Evolutionary conservation across 2,113 vertebrate genomes (phyloP).

Genomic region (Baryphthengus martii): DNA sequence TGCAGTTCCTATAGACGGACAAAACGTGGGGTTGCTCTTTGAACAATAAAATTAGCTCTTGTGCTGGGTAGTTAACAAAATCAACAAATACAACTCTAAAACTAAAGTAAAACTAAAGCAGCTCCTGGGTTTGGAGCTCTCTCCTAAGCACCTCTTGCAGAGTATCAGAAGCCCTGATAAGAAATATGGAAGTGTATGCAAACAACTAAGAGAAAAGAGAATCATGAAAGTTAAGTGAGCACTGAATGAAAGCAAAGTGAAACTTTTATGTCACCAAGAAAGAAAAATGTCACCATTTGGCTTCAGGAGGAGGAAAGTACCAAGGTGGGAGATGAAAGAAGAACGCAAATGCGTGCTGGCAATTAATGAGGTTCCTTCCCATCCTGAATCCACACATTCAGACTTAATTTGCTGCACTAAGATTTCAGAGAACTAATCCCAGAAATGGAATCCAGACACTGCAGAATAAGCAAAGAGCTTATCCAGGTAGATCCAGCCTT

Average conservation of each 20-base stretch:
- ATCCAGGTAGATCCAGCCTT: not conserved
- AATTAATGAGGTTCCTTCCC: not conserved
- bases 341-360: not conserved
- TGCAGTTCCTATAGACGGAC: not conserved
- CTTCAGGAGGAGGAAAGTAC: not conserved
- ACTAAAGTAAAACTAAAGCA: too few relatives aligned
- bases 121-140: not conserved
- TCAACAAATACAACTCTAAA: not conserved
- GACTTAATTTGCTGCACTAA: not conserved
- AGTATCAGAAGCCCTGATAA: not conserved
- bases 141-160: not conserved
- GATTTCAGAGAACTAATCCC: not conserved
- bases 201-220: not conserved
- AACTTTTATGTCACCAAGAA: not conserved
- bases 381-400: not conserved
- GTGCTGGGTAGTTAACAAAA: not conserved
- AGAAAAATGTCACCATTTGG: not conserved
- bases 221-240: not conserved
- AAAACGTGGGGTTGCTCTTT: not conserved
- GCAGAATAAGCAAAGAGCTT: not conserved
- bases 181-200: not conserved
- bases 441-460: not conserved
- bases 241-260: not conserved
- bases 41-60: not conserved
- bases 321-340: slow-evolving; percentile 19